These are phyloP conservation scores for Gymnoscelis rufifasciata DNA, from an alignment of 2,888 invertebrate species.

Conservation along the genomic window DNA sequence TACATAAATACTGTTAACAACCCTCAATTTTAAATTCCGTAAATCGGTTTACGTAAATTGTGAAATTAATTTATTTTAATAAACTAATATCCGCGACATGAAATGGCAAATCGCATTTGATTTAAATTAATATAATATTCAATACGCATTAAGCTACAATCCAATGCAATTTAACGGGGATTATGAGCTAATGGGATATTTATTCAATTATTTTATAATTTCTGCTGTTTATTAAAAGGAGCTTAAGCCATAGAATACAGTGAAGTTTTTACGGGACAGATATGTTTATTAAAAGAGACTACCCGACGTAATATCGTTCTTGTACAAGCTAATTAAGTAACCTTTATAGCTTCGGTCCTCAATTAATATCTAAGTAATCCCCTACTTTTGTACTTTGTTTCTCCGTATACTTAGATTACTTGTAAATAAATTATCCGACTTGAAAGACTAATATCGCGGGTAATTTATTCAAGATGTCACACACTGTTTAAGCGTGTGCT, in stretches of 20 bases:
- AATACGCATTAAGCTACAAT: not conserved
- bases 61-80: conserved; percentile 2
- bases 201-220: not conserved
- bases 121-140: conserved; percentile 4
- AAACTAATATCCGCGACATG: conserved; percentile 18
- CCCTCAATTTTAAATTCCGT: not conserved
- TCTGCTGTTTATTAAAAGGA: not conserved
- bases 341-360: no score
- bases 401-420: not conserved
- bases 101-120: conserved; percentile 2
- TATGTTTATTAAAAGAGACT: no score
- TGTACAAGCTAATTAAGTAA: no score
- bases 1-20: no score
- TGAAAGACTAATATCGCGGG: not conserved
- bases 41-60: not conserved
- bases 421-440: not conserved
- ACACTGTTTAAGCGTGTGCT: conserved; percentile 49
- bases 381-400: conserved; percentile 2
- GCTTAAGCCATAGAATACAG: no score
- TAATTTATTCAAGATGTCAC: conserved; percentile 23
- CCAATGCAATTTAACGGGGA: not conserved
- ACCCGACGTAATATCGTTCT: no score
- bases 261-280: no score
- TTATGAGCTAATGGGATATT: not conserved
- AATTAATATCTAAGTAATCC: no score